These are phyloP conservation scores for Ophion ellenae DNA, from an alignment of 2,888 invertebrate species.

Conservation along the genomic window DNA sequence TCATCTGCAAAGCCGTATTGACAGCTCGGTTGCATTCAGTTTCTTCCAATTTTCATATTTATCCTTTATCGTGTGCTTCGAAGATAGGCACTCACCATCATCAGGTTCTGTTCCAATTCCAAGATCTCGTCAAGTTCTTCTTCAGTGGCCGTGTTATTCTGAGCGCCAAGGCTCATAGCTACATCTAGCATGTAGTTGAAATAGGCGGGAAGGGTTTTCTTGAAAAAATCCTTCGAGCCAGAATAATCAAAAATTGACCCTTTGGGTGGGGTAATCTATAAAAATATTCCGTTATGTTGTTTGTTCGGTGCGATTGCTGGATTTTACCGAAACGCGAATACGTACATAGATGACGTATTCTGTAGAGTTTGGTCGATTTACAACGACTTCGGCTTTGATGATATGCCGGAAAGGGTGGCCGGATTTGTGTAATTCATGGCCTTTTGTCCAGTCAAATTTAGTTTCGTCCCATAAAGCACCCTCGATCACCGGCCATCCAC, in stretches of 20 bases:
- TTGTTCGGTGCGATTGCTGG: neutral
- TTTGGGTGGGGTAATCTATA: neutral
- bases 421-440: conserved; percentile 90
- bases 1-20: neutral
- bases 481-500: conserved; percentile 96
- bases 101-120: conserved; percentile 94
- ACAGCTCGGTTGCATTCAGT: neutral
- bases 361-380: conserved; percentile 94
- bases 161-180: conserved; percentile 93
- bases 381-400: conserved; percentile 94
- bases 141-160: conserved; percentile 86
- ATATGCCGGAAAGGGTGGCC: conserved; percentile 96
- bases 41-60: no score
- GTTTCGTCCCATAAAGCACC: conserved; percentile 90
- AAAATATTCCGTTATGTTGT: neutral
- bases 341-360: conserved; percentile 93
- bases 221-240: no score
- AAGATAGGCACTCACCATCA: conserved; percentile 90
- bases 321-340: conserved; percentile 54
- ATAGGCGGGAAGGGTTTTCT: no score
- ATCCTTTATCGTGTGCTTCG: neutral
- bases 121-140: conserved; percentile 88
- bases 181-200: conserved; percentile 85
- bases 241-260: no score
- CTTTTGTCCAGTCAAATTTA: conserved; percentile 92